Evolutionary conservation across 2,888 invertebrate genomes (phyloP).

Genomic region (Craniophora ligustri): DNA sequence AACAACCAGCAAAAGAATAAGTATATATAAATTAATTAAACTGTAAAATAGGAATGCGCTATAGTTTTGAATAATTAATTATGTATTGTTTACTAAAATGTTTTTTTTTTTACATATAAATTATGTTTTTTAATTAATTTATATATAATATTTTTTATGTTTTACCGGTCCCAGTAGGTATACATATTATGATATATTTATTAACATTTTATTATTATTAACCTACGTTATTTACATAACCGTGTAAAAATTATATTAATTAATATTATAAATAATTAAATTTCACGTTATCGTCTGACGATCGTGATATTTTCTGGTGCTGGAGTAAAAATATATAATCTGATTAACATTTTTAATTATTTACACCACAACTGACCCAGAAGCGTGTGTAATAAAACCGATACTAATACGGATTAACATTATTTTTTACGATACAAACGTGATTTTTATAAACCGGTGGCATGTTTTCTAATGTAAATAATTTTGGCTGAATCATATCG

Average conservation of each 20-base stretch:
- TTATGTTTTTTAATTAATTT: too few species aligned
- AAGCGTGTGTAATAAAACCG: slow-evolving; percentile 28
- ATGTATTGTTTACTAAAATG: too few species aligned
- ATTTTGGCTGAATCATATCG: slow-evolving; percentile 2
- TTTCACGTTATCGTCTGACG: slow-evolving; percentile 22
- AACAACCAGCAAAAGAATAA: too few species aligned
- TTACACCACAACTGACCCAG: slow-evolving; percentile 33
- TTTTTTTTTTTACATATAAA: too few species aligned
- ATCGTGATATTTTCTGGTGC: slow-evolving; percentile 28
- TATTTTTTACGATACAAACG: slow-evolving; percentile 38
- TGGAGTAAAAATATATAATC: slow-evolving; percentile 43
- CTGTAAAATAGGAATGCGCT: too few species aligned
- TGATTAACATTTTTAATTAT: slow-evolving; percentile 49
- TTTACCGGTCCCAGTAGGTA: too few species aligned
- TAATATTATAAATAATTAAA: slow-evolving; percentile 17
- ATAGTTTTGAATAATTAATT: too few species aligned
- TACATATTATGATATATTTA: too few species aligned
- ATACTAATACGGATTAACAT: slow-evolving; percentile 34
- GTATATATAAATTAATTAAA: too few species aligned
- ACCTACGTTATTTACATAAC: not conserved
- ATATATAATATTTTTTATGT: too few species aligned
- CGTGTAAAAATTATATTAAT: not conserved
- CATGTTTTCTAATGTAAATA: slow-evolving; percentile 4
- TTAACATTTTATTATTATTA: too few species aligned
- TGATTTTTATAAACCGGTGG: slow-evolving; percentile 40